phyloP scores from a whole-genome alignment of 2,113 vertebrate species.

The Synodontis membranacea region DNA sequence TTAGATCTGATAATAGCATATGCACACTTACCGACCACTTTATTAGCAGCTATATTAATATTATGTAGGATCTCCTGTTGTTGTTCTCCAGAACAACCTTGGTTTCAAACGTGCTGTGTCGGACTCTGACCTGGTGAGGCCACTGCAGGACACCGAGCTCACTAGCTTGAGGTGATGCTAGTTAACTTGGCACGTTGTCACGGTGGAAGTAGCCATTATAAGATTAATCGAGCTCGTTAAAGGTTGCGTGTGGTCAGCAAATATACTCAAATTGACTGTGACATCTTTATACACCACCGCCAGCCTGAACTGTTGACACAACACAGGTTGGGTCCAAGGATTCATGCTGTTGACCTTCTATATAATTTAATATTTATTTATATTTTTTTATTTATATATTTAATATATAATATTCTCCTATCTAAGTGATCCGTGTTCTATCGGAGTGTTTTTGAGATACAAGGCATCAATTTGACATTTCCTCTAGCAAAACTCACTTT shows the following conservation, averaged over 20 bases:
- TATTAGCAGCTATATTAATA: background rate
- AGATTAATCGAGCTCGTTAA: background rate
- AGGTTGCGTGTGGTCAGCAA: background rate
- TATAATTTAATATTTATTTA: too few species aligned
- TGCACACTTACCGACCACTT: background rate
- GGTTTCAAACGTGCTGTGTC: background rate
- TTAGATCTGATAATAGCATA: background rate
- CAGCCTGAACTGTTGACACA: background rate
- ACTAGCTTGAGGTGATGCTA: background rate
- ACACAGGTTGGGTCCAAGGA: background rate
- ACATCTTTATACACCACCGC: background rate
- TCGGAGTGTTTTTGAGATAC: background rate
- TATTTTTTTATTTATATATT: too few species aligned
- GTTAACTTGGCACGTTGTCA: background rate
- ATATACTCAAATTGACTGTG: background rate
- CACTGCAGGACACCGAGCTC: background rate
- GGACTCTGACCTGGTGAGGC: too few species aligned
- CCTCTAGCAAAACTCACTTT: background rate
- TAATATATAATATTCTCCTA: background rate
- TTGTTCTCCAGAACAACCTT: too few species aligned
- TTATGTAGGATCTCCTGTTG: background rate
- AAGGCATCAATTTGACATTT: background rate
- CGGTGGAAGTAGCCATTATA: background rate
- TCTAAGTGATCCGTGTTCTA: background rate
- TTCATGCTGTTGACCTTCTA: background rate